These are phyloP conservation scores for Erpetoichthys calabaricus DNA, from an alignment of 2,797 vertebrate genomes.

Conservation along the genomic window DNA sequence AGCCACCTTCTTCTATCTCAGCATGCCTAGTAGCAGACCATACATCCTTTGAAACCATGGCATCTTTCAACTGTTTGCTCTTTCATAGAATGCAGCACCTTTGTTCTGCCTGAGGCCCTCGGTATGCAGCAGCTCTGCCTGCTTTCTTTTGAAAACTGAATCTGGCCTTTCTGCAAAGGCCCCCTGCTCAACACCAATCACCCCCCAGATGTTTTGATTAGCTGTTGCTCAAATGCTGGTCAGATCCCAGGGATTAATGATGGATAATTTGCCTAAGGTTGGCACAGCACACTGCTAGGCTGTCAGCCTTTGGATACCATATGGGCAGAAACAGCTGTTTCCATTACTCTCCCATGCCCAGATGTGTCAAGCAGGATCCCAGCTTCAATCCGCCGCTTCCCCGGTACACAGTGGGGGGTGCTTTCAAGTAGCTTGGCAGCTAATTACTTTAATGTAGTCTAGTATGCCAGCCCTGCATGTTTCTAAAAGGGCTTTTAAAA, in stretches of 20 bases:
- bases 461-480: constrained; percentile 68
- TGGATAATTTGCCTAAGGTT: constrained; percentile 98
- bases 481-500: constrained; percentile 75
- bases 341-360: constrained; percentile 99
- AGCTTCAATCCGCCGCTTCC: constrained; percentile 68
- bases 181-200: constrained; percentile 20
- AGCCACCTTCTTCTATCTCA: neutral
- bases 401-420: constrained; percentile 81
- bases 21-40: neutral
- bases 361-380: constrained; percentile 99
- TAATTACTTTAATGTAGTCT: constrained; percentile 96
- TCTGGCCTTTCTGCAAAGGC: constrained; percentile 42
- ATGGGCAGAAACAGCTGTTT: constrained; percentile 99
- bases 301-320: constrained; percentile 93
- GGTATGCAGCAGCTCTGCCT: constrained; percentile 26
- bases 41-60: neutral
- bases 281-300: constrained; percentile 66
- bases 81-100: constrained; percentile 25
- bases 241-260: constrained; percentile 98
- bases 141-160: constrained; percentile 36
- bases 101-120: constrained; percentile 30
- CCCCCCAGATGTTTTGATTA: constrained; percentile 89
- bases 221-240: constrained; percentile 86
- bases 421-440: constrained; percentile 82
- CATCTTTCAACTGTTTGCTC: constrained; percentile 10